Evolutionary conservation across 2,888 invertebrate species (phyloP).

Genomic region (Lordiphosa andalusiaca): DNA sequence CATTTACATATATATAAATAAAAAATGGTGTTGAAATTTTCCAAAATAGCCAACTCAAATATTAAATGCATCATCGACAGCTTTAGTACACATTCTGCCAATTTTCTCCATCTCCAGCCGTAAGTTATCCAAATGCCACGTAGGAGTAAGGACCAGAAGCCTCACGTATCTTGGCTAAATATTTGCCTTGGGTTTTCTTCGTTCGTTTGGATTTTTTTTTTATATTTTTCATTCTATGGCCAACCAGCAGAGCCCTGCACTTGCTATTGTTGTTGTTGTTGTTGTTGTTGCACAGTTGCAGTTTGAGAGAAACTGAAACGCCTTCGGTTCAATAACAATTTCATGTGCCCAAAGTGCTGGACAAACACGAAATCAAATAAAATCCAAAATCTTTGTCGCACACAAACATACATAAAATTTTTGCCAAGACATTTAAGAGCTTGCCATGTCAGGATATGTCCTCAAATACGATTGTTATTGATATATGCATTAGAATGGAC

Average conservation of each 20-base stretch:
- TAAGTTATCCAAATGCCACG: slow-evolving; percentile 50
- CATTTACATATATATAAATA: too few species aligned
- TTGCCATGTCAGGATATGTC: neutral
- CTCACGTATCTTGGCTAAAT: slow-evolving; percentile 33
- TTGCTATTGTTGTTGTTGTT: neutral
- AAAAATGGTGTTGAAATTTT: too few species aligned
- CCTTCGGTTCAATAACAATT: slow-evolving; percentile 55
- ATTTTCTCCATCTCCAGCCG: slow-evolving; percentile 12
- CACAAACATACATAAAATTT: slow-evolving; percentile 22
- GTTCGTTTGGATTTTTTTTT: neutral
- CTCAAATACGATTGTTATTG: slow-evolving; percentile 23
- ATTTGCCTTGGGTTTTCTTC: slow-evolving; percentile 37
- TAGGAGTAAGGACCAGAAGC: slow-evolving; percentile 13
- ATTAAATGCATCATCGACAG: slow-evolving; percentile 42
- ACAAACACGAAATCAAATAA: slow-evolving; percentile 60
- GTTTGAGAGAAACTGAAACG: slow-evolving; percentile 9
- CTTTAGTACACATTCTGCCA: neutral
- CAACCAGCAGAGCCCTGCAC: slow-evolving; percentile 24
- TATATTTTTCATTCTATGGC: slow-evolving; percentile 22
- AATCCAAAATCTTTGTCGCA: slow-evolving; percentile 33
- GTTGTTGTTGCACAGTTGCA: slow-evolving; percentile 11
- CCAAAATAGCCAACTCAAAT: neutral
- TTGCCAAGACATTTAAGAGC: slow-evolving; percentile 12
- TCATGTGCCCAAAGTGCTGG: slow-evolving; percentile 45
- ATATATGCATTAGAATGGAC: slow-evolving; percentile 11